These are phyloP conservation scores for Phoebastria nigripes DNA, from an alignment of 2,797 vertebrate species.

Conservation along the genomic window DNA sequence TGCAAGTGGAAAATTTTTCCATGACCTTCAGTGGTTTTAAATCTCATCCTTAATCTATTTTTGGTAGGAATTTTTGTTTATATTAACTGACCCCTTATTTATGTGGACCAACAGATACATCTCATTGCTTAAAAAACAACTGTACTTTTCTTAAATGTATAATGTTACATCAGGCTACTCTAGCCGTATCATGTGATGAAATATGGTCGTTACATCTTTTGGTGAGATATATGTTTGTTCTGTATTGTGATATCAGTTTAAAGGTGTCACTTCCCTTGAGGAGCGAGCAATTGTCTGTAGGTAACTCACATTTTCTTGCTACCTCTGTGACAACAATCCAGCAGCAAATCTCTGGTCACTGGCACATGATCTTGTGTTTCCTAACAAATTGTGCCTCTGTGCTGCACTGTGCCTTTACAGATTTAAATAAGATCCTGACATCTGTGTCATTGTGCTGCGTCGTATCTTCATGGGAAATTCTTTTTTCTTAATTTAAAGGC, in stretches of 20 bases:
- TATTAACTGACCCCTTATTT: background rate
- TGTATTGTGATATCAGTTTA: conserved; percentile 52
- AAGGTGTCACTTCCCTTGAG: conserved; percentile 53
- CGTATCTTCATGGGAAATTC: background rate
- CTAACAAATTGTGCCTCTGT: conserved; percentile 51
- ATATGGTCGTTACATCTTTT: background rate
- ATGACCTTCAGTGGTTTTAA: background rate
- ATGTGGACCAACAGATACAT: background rate
- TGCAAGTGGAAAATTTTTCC: background rate
- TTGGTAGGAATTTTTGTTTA: background rate
- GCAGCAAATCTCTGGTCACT: conserved; percentile 58
- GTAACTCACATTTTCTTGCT: conserved; percentile 54
- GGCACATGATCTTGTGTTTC: conserved; percentile 49
- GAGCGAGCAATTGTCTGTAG: conserved; percentile 58
- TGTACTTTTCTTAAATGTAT: background rate
- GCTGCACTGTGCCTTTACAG: conserved; percentile 22
- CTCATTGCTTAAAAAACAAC: background rate
- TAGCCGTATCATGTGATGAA: background rate
- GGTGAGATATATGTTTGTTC: background rate
- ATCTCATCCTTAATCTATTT: background rate
- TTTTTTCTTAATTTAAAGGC: conserved; percentile 68
- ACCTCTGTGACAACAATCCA: conserved; percentile 33
- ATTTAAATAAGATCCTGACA: conserved; percentile 71
- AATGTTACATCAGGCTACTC: background rate
- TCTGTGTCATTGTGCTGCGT: conserved; percentile 35